Percentiles rank a stretch among this genome's conserved stretches.
phyloP scores from a whole-genome alignment of 1,140 invertebrate species.

The Lepidurus apus region DNA sequence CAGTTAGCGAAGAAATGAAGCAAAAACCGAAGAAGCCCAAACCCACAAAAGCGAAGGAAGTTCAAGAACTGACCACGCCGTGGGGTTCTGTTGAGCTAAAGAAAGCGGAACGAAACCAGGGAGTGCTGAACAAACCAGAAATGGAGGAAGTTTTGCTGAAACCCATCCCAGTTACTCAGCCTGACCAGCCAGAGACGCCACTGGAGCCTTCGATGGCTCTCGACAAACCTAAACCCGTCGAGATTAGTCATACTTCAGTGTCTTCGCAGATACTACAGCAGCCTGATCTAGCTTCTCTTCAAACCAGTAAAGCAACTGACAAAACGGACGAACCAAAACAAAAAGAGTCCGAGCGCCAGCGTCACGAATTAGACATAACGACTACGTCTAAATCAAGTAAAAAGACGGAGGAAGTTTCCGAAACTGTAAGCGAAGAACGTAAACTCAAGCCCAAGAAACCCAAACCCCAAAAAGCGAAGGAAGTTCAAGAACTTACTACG shows the following conservation, averaged over 20 bases:
- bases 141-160: background rate
- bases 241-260: background rate
- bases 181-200: background rate
- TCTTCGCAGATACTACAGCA: background rate
- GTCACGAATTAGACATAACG: background rate
- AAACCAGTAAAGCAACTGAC: background rate
- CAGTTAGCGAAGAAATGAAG: background rate
- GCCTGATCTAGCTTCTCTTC: background rate
- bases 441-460: background rate
- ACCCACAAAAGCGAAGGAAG: background rate
- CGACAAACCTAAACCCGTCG: background rate
- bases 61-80: background rate
- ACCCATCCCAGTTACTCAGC: background rate
- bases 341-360: background rate
- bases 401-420: background rate
- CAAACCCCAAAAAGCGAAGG: background rate
- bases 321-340: background rate
- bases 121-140: background rate
- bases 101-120: background rate
- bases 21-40: background rate
- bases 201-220: background rate
- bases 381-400: background rate
- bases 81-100: background rate
- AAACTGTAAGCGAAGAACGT: background rate
- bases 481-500: background rate